Evolutionary conservation across 1,140 invertebrate genomes (phyloP), one percentile per base, ranked within the genome.

Genomic region (Leptopilina clavipes): DNA sequence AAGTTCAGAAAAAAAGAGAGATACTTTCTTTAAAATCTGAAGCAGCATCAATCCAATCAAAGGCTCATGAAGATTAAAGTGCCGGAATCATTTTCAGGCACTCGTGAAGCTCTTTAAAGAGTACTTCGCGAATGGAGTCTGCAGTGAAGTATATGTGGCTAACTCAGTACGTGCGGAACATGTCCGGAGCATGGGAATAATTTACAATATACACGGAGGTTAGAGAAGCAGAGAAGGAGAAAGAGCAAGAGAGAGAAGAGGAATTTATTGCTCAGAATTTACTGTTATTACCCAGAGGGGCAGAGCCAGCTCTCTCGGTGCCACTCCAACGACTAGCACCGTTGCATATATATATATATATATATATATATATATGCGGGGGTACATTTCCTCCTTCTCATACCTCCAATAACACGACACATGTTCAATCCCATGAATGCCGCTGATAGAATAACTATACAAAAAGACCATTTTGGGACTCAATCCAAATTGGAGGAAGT

Each of bases 211-310:
- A 70, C 37, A 9, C 73, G 81, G 77, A 79, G 81, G 78, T 76
- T 79, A 76, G 71, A 79, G 76, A 70, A 79, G 72, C 52, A 65
- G 25, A 65, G 59, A 37, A 3, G 17, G 54, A 75, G 76, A 56
- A 22, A 75, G 70, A 54, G 37, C 72, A 54, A 78, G 45, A 74
- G 78, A 78, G 70, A 79, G 54, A 70, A 76, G 84, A 82, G 84
- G 88, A 84, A 89, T 88, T 89, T 89, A 89, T 88, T 86, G 83
- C 86, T 80, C 73, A 85, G 85, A 83, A 90, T 89, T 90, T 89
- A 89, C 87, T 89, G 89, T 90, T 90, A 90, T 89, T 89, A 88
- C 86, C 87, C 80, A 80, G 81, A 86, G 86, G 87, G 86, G 81
- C 75, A 81, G 76, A 81, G 76, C 73, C 78, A 71, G 74, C 71